Conservation (phyloP, 2,888 invertebrate genomes). For the Ptychoptera contaminata region DNA sequence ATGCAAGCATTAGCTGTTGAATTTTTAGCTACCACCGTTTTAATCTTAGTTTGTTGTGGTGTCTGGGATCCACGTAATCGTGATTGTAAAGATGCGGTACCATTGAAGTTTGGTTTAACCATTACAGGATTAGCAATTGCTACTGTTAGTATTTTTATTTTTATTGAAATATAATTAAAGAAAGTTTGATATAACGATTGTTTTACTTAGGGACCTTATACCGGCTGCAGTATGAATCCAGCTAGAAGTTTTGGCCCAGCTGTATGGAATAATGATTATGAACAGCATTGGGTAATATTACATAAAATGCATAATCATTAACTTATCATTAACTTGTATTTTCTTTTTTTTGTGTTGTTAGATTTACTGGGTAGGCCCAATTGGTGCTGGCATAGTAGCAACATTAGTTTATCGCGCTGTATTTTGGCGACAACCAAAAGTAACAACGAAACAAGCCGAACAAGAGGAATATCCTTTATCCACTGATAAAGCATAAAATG, state of each 20-base stretch:
- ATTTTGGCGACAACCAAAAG: slow-evolving; percentile 25
- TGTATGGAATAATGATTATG: slow-evolving; percentile 48
- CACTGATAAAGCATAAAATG: neutral
- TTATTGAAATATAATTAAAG: slow-evolving; percentile 1
- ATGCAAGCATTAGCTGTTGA: slow-evolving; percentile 45
- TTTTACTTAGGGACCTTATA: slow-evolving; percentile 52
- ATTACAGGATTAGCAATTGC: slow-evolving; percentile 47
- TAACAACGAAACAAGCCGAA: slow-evolving; percentile 21
- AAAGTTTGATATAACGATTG: slow-evolving; percentile 1
- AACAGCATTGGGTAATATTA: slow-evolving; percentile 44
- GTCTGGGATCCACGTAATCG: slow-evolving; percentile 57
- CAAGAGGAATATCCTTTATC: slow-evolving; percentile 26
- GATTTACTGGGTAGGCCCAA: slow-evolving; percentile 52
- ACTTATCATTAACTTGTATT: neutral
- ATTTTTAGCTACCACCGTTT: slow-evolving; percentile 42
- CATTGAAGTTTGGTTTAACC: slow-evolving; percentile 52
- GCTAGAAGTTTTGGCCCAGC: slow-evolving; percentile 57
- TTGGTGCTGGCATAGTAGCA: slow-evolving; percentile 28
- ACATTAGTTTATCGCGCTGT: slow-evolving; percentile 32
- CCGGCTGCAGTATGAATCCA: slow-evolving; percentile 59
- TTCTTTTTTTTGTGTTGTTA: slow-evolving; percentile 4
- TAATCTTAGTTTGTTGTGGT: slow-evolving; percentile 50
- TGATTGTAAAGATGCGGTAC: slow-evolving; percentile 43
- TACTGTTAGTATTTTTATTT: slow-evolving; percentile 35
- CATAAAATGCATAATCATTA: neutral